phyloP scores from a whole-genome alignment of 2,113 vertebrate genomes.

The Synchiropus splendidus region DNA sequence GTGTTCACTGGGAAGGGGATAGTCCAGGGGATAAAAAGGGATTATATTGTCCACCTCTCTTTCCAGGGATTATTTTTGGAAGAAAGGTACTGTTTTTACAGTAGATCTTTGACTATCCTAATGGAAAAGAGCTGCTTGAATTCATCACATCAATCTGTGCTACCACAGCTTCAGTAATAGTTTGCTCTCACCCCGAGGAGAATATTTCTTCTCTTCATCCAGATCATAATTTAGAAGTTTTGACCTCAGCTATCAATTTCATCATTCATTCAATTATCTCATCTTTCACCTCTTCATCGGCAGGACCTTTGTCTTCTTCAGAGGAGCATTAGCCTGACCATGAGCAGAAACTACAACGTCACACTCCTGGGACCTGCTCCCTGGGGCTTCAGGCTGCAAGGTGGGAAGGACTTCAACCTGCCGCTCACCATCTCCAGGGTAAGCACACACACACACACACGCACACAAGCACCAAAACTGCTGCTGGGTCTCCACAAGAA shows the following conservation, averaged over 20 bases:
- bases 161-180: neutral
- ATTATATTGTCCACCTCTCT: conserved; percentile 35
- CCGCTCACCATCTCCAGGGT: conserved; percentile 91
- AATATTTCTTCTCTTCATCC: neutral
- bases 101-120: conserved; percentile 30
- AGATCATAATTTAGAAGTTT: too few species aligned
- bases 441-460: conserved; percentile 43
- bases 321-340: conserved; percentile 43
- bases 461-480: conserved; percentile 2
- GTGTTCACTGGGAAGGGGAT: conserved; percentile 43
- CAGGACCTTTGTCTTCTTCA: conserved; percentile 7
- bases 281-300: neutral
- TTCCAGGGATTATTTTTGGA: conserved; percentile 31
- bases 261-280: neutral
- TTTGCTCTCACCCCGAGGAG: neutral
- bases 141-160: neutral
- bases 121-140: neutral
- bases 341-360: conserved; percentile 90
- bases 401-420: conserved; percentile 97
- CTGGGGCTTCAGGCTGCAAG: conserved; percentile 96
- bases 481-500: too few species aligned
- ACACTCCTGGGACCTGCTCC: conserved; percentile 83
- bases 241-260: neutral
- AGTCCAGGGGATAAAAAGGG: conserved; percentile 34
- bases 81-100: conserved; percentile 40